Evolutionary conservation across 2,113 vertebrate species (phyloP).

Genomic region (Manacus vitellinus): DNA sequence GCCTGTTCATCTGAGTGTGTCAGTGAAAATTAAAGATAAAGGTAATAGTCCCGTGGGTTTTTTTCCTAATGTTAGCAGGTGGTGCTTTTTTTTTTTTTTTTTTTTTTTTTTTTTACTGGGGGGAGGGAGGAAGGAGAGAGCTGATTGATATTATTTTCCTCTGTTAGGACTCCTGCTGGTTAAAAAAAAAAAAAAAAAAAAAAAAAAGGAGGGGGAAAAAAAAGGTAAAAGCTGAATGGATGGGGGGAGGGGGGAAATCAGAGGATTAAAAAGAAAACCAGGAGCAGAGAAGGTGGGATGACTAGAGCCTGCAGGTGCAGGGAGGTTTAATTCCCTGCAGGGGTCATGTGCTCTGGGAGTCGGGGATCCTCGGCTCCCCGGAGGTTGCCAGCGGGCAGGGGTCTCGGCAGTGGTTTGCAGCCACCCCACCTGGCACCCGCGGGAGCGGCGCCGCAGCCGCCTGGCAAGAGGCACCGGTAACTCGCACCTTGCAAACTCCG

Average conservation of each 20-base stretch:
- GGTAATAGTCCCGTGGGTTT: neutral
- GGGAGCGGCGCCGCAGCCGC: neutral
- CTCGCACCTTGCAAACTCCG: neutral
- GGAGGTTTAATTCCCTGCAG: neutral
- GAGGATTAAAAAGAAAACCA: neutral
- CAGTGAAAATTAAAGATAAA: conserved; percentile 8
- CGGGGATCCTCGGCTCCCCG: neutral
- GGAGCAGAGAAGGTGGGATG: neutral
- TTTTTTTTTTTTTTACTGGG: too few species aligned
- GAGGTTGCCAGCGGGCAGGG: neutral
- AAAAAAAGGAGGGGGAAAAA: neutral
- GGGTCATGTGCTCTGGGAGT: neutral
- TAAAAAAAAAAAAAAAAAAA: neutral
- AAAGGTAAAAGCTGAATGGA: neutral
- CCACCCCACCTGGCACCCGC: conserved; percentile 16
- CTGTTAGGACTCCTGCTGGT: neutral
- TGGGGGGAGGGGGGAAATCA: neutral
- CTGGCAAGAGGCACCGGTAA: neutral
- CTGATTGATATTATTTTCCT: neutral
- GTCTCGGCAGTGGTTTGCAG: neutral
- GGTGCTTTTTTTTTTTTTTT: neutral
- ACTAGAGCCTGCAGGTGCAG: neutral
- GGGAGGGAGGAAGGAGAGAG: neutral
- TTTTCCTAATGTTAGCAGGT: neutral
- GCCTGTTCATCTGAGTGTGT: neutral